phyloP scores from a whole-genome alignment of 2,113 vertebrate genomes.

The Dipodomys ordii region DNA sequence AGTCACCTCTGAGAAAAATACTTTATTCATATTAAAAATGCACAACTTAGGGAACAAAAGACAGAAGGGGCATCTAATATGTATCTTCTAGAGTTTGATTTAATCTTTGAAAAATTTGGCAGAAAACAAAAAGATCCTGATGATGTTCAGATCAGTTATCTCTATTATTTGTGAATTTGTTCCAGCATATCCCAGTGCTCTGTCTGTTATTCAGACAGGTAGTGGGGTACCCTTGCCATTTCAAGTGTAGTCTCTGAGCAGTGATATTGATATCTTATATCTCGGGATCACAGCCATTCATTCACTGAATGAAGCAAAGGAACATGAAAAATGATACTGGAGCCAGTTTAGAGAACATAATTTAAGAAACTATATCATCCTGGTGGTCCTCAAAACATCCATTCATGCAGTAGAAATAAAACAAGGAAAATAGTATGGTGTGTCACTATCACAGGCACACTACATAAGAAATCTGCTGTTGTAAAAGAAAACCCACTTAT shows the following conservation, averaged over 20 bases:
- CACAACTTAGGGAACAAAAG: conserved; percentile 58
- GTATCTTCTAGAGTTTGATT: conserved; percentile 47
- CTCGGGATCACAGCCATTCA: conserved; percentile 46
- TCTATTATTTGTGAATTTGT: conserved; percentile 39
- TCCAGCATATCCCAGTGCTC: not conserved
- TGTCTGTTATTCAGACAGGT: conserved; percentile 18
- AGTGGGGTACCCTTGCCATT: not conserved
- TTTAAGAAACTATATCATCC: conserved; percentile 38
- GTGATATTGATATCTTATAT: conserved; percentile 53
- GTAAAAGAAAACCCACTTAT: conserved; percentile 23
- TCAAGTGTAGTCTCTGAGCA: conserved; percentile 37
- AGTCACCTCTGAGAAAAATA: conserved; percentile 66
- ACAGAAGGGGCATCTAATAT: conserved; percentile 21
- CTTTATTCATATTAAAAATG: conserved; percentile 69
- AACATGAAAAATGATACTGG: conserved; percentile 5
- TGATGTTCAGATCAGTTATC: conserved; percentile 11
- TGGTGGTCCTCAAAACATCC: not conserved
- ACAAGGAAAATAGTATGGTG: not conserved
- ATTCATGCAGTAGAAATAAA: conserved; percentile 8
- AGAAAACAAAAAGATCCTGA: not conserved
- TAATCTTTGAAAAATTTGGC: conserved; percentile 36
- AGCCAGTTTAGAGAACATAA: not conserved
- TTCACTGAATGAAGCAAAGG: conserved; percentile 33
- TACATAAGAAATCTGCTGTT: conserved; percentile 41
- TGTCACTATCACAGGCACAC: not conserved